Base-by-base conservation (phyloP, 2,888 invertebrate genomes). In the Cheilosia vulpina region DNA sequence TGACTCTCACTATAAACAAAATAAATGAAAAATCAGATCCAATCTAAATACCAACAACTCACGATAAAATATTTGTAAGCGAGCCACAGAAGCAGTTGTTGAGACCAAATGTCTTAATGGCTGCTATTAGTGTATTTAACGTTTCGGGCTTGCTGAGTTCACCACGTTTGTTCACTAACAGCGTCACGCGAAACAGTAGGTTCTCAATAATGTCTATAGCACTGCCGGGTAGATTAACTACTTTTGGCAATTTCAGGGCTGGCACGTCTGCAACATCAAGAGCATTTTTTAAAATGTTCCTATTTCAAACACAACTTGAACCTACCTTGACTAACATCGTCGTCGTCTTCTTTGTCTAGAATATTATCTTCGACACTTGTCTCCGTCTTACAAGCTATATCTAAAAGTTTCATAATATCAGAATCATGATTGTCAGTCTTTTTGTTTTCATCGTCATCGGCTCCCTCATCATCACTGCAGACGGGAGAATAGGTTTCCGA, bases 401-500 rank as follows among this genome's bases (percentile, higher is more conserved):
- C 91, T 21, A 92, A 88, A 1, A 92, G 87, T 87, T 91, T 91
- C 82, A 92, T 89, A 57, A 91, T 89, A 71, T 91, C 92, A 11
- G 87, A 89, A 88, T 87, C 52, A 9, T 72, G 62, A 71, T 81
- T 17, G 21, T 88, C 87, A 53, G 89, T 89, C 2, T 89, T 88
- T 53, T 85, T 62, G 19, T 78, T 80, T 27, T 84, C 63, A 43
- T 82, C 83, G 53, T 84, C 87, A n/a, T 89, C 88, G 52, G 91
- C 90, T 47, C 89, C 91, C 62, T 92, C 92, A 43, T 92, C 92
- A 58, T 92, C 92, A 66, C 92, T 92, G 79, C 92, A 92, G 13
- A 93, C 92, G 1, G 92, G 92, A 7, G 93, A 93, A 87, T 92
- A 92, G 13, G 90, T 90, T 60, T 92, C 92, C 6, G 88, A 84